Evolutionary conservation across 1,140 invertebrate genomes (phyloP), one percentile per base, ranked within the genome.

Genomic region (Nymphalis io): DNA sequence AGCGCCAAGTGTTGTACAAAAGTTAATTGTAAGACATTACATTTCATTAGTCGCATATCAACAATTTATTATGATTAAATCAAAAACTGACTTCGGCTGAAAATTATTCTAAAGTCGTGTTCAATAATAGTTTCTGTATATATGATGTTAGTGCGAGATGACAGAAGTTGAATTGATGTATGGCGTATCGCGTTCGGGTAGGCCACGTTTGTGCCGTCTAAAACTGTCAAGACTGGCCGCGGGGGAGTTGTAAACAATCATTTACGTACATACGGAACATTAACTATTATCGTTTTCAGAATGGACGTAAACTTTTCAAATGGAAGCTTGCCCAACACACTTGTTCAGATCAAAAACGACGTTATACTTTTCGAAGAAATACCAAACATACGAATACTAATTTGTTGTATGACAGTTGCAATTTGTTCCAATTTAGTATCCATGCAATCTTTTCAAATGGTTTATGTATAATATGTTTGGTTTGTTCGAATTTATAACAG

Each of bases 161-260:
- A 44, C 59, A 23, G 20, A n/a, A 20, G 60, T 20, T 1, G 58
- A 3, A 23, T 53, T 55, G 51, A 55, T 55, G 23, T 55, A 62
- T 48, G 16, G 15, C 44, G 44, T 48, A 62, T 27, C 51, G 23
- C 33, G 48, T 46, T 46, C 59, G 16, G n/a, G n/a, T 20, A 55
- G 21, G 16, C 13, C 15, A 13, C 20, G 60, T 33, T 62, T 51
- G 60, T 38, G 12, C 16, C 13, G 44, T 63, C 46, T 63, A 51
- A 53, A 63, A 53, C 23, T 63, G 60, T 63, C 60, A 53, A 38
- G 60, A 62, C 23, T 63, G 60, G 53, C 60, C 60, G 60, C 60
- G 23, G 60, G 42, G 42, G 60, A 60, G 60, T 67, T 67, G 59
- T 62, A 64, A 68, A 68, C 70, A 64, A 68, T 60, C 57, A 55